phyloP scores from a whole-genome alignment of 2,888 invertebrate genomes.

The Harpalus rubripes region DNA sequence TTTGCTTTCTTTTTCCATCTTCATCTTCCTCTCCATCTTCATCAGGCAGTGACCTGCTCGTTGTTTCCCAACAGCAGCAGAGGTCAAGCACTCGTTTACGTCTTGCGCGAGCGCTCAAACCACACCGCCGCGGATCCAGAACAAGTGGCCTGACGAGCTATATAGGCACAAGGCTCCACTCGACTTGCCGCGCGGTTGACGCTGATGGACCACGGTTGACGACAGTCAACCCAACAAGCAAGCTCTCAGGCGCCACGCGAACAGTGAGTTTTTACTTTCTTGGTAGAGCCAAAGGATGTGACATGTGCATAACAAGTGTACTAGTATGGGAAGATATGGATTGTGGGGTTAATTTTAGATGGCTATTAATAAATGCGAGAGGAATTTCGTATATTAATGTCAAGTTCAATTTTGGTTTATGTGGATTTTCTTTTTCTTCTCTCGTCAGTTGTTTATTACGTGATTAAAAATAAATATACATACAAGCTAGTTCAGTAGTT shows the following conservation, averaged over 20 bases:
- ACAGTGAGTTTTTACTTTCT: not conserved
- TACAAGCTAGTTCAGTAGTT: too few relatives aligned
- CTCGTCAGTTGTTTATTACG: not conserved
- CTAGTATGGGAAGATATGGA: too few relatives aligned
- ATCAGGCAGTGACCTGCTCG: constrained; percentile 14
- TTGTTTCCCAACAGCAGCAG: constrained; percentile 9
- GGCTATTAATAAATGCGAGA: not conserved
- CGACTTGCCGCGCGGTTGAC: not conserved
- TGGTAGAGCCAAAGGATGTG: not conserved
- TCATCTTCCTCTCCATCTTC: not conserved
- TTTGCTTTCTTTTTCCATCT: not conserved
- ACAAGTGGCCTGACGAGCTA: constrained; percentile 30
- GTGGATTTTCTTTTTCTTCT: not conserved
- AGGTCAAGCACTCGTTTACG: constrained; percentile 46
- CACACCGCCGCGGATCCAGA: constrained; percentile 1
- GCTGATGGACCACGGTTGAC: not conserved
- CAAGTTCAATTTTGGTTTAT: not conserved
- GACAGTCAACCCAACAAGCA: too few relatives aligned
- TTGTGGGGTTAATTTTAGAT: too few relatives aligned
- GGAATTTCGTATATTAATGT: not conserved
- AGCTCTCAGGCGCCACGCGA: constrained; percentile 20
- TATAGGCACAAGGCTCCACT: too few relatives aligned
- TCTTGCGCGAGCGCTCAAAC: constrained; percentile 25
- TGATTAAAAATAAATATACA: too few relatives aligned
- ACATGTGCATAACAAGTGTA: constrained; percentile 2